Evolutionary conservation across 2,888 invertebrate genomes (phyloP), one percentile per base, ranked within the genome.

Genomic region (Pocota personata): DNA sequence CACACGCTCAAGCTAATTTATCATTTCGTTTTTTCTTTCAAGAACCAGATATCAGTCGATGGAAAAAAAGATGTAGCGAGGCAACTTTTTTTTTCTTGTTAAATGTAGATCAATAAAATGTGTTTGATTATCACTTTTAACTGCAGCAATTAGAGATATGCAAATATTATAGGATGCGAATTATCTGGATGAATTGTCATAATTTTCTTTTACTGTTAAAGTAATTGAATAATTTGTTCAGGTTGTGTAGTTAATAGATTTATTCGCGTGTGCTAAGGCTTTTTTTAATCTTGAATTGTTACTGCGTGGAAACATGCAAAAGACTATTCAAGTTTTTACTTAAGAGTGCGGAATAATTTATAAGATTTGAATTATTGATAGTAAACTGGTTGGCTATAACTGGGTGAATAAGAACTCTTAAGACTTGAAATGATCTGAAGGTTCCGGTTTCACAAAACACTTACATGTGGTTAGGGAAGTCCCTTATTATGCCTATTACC

Each of bases 31-130:
- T 40, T 10, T 16, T 10, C 14, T 27, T 37, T 7, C 4, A 60
- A 60, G 37, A 72, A 72, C 72, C 72, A 60, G 72, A 72, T 72
- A 19, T 2, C 3, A 12, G 35, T 21, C 46, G 24, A 14, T 12
- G 16, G 4, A n/a, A 37, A 69, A 69, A 52, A 24, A 8, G 37
- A 16, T 37, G 35, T 35, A 21, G 2, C 3, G 16, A 27, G 30
- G 32, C 46, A 30, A 30, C 7, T 58, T 40, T 58, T 21, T 16
- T 10, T 21, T 43, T 16, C 19, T 32, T n/a, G n/a, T n/a, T n/a
- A 14, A 32, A 69, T 16, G 19, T 19, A 57, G 4, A 48, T 24
- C 46, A 0, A 71, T 46, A 58, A 58, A 71, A 48, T 57, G 32
- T 35, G 7, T 58, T 21, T 21, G 35, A 35, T 43, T 46, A 24